Conservation (phyloP, 2,113 vertebrate genomes). For the Echinops telfairi region DNA sequence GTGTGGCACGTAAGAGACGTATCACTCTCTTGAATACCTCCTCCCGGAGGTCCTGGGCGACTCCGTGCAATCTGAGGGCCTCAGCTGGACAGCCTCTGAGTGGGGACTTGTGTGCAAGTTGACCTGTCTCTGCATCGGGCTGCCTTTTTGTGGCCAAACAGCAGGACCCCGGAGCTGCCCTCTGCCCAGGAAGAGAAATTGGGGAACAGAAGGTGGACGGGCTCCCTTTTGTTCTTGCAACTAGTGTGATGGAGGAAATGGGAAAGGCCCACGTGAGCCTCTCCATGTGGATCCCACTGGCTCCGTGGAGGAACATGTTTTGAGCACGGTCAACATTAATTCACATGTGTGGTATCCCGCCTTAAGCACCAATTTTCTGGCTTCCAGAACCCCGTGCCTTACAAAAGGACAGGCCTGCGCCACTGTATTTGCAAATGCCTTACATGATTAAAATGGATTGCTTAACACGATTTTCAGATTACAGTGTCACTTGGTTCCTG, state of each 20-base stretch:
- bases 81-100: neutral
- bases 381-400: constrained; percentile 50
- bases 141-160: neutral
- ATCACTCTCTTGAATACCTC: neutral
- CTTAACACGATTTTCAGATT: constrained; percentile 62
- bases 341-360: constrained; percentile 48
- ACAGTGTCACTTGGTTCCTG: constrained; percentile 70
- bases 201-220: neutral
- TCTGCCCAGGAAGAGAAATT: neutral
- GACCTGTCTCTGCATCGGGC: neutral
- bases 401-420: constrained; percentile 20
- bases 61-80: accelerated
- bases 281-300: neutral
- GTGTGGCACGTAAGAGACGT: neutral
- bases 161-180: neutral
- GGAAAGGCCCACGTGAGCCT: neutral
- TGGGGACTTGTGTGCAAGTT: neutral
- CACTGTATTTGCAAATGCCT: constrained; percentile 56
- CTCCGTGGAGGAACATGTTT: neutral
- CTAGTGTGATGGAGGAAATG: neutral
- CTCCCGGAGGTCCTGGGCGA: accelerated
- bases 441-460: constrained; percentile 76
- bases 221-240: neutral
- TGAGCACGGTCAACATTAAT: neutral
- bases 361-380: constrained; percentile 35